Base-by-base conservation (phyloP, 2,113 vertebrate species). In the Carollia perspicillata region DNA sequence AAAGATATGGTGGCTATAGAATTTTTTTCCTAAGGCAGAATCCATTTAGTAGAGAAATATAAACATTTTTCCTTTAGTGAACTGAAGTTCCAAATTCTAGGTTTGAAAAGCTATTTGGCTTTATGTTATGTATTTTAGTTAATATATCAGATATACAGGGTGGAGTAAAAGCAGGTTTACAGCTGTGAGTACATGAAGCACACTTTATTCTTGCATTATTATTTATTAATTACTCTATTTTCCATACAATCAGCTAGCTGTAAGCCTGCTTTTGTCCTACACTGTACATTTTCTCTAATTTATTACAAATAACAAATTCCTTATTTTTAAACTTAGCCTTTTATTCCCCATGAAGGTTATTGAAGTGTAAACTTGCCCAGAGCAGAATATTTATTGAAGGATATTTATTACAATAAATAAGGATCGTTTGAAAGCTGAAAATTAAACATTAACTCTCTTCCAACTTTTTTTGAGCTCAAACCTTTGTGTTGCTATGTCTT, bases 321-420 rank as follows among this genome's bases (percentile, higher is more conserved):
- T 94, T 95, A 28, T 40, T 95, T 91, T 94, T 65, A 83, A 95
- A 94, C 22, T 44, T 93, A 71, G 33, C n/a, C 13, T 71, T 91
- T 80, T 84, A 69, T 58, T 47, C 35, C 33, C 40, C 44, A 23
- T 87, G 14, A 85, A n/a, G 78, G 53, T 92, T 90, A 20, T 84
- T 87, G n/a, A 93, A 78, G 69, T 83, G 37, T 66, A 93, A 65
- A 93, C 23, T 92, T 95, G n/a, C 16, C 28, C 11, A 78, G 44
- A 93, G 69, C 58, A 95, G 95, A 93, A 81, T 84, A 94, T 68
- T 94, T 95, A 88, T 84, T 91, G 94, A 28, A 95, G 90, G 77
- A 30, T 94, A 84, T 49, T 90, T 94, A 84, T 55, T 96, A 84
- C 2, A 92, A 37, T 77, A 80, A 92, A 49, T 51, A 95, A 72